Evolutionary conservation across 2,797 vertebrate genomes (phyloP).

Genomic region (Sarcophilus harrisii): DNA sequence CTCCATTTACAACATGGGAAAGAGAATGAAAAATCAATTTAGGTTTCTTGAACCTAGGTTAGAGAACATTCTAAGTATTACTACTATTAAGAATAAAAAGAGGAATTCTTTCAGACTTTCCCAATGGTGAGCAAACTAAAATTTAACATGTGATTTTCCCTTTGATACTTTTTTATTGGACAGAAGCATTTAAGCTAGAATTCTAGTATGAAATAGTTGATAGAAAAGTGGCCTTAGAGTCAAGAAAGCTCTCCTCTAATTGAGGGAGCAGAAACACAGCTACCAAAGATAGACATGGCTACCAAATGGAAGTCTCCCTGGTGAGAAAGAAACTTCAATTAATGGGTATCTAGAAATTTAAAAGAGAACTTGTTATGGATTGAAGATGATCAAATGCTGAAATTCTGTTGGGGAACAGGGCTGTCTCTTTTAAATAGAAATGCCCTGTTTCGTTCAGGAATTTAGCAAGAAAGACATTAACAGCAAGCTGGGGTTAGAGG

Average conservation of each 20-base stretch:
- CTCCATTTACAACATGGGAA: background rate
- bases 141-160: background rate
- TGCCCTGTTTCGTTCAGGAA: background rate
- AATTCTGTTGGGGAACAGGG: background rate
- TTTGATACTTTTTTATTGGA: background rate
- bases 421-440: background rate
- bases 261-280: background rate
- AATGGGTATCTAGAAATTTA: background rate
- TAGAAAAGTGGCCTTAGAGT: background rate
- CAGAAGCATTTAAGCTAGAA: background rate
- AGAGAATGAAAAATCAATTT: background rate
- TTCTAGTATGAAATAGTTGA: background rate
- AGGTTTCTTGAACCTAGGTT: background rate
- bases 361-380: background rate
- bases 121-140: background rate
- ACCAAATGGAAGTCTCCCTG: background rate
- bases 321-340: background rate
- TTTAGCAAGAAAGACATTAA: background rate
- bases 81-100: background rate
- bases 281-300: background rate
- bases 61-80: background rate
- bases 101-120: background rate
- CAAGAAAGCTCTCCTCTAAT: background rate
- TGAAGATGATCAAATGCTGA: background rate
- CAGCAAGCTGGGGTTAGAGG: too few relatives aligned